phyloP scores from a whole-genome alignment of 1,140 invertebrate genomes.

The Leptinotarsa undecemlineata region DNA sequence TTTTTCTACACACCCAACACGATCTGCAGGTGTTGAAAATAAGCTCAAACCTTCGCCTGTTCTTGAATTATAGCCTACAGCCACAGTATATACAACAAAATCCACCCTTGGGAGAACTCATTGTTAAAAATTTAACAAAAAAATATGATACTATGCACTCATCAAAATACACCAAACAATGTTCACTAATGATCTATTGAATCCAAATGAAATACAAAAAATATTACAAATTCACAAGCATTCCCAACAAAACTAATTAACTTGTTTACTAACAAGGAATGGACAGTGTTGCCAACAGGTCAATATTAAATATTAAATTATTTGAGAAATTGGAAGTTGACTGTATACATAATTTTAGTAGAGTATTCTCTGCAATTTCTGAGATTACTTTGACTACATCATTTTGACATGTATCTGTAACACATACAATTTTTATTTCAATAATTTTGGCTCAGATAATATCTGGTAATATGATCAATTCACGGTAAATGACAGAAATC shows the following conservation, averaged over 20 bases:
- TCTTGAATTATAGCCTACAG: not conserved
- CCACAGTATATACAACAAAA: not conserved
- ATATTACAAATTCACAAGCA: not conserved
- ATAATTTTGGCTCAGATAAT: too few species aligned
- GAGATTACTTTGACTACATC: too few species aligned
- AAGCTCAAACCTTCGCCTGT: not conserved
- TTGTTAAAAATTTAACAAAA: too few species aligned
- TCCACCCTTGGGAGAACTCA: not conserved
- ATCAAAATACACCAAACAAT: not conserved
- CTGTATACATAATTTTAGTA: not conserved
- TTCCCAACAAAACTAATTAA: not conserved
- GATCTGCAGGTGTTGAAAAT: constrained; percentile 8
- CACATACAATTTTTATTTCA: too few species aligned
- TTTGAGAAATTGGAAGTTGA: not conserved
- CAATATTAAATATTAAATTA: not conserved
- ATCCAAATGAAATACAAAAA: not conserved
- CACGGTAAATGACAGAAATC: too few species aligned
- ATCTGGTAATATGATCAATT: too few species aligned
- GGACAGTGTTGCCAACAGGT: constrained; percentile 5
- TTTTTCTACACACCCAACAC: not conserved
- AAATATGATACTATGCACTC: not conserved
- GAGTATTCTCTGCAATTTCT: too few species aligned
- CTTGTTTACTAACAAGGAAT: not conserved
- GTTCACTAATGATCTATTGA: not conserved
- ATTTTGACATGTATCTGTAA: too few species aligned